Evolutionary conservation across 64 coral and sea anemone genomes (phyloP), one percentile per base, ranked within the genome.

Genomic region (Montipora foliosa): DNA sequence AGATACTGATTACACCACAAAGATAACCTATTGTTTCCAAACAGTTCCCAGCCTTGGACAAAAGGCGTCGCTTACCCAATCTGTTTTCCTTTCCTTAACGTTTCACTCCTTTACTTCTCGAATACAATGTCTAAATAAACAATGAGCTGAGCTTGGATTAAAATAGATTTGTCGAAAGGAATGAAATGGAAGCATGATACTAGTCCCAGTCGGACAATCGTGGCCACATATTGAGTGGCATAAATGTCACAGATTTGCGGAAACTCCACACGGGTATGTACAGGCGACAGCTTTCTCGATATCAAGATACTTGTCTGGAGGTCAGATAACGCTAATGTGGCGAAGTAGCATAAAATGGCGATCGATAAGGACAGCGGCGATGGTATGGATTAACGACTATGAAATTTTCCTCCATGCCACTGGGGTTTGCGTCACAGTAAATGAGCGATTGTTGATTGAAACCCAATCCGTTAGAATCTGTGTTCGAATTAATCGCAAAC

Each of bases 11-110:
- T 86, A 86, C 82, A 86, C 13, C 82, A 86, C 82, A 86, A 71
- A 86, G 82, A 86, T 86, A 86, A 86, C 82, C 82, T 86, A 86
- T 86, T 53, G 82, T 86, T 86, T 72, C 66, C 66, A 86, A 86
- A 86, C 66, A 71, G 64, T 86, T 86, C 64, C 82, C 59, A 83
- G 81, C 58, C 67, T 59, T 68, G 67, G 59, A 58, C 11, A 62
- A 64, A 82, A 83, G 81, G 81, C 81, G 25, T n/a, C 13, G 24
- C 71, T 49, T 21, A 72, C 61, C 14, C 82, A 86, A 86, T 47
- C 64, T 86, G 82, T 72, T 86, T 86, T 86, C 82, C 66, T 72
- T 49, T n/a, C 82, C 66, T 86, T 49, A 9, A 86, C 82, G 17
- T 21, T 37, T 71, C 82, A 70, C 44, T 86, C 64, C 47, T 71